Evolutionary conservation across 2,113 vertebrate genomes (phyloP).

Genomic region (Sphaerodactylus townsendi): DNA sequence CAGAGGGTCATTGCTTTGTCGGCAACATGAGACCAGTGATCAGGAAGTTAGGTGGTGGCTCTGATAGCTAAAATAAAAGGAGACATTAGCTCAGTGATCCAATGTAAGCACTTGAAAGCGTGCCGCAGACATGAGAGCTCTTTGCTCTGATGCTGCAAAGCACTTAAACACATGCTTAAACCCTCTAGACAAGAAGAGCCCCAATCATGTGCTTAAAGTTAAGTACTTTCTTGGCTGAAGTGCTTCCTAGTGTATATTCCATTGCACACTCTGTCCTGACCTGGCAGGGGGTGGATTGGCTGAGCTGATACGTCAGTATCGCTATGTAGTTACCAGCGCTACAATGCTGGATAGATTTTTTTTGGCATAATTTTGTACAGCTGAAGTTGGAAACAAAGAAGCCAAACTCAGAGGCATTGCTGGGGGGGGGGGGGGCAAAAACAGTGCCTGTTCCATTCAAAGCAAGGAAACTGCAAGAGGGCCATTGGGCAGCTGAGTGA

Average conservation of each 20-base stretch:
- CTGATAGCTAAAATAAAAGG: rapidly evolving
- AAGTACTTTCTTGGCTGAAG: constrained; percentile 1
- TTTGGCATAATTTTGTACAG: background rate
- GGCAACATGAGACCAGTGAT: background rate
- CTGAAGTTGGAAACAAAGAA: background rate
- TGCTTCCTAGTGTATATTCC: constrained; percentile 1
- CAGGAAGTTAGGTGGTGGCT: background rate
- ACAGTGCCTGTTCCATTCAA: background rate
- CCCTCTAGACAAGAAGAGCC: constrained; percentile 2
- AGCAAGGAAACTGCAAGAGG: background rate
- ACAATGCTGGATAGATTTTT: background rate
- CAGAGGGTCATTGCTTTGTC: background rate
- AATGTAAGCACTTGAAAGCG: background rate
- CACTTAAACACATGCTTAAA: constrained; percentile 1
- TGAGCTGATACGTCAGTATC: background rate
- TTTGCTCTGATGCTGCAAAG: constrained; percentile 1
- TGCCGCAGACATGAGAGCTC: background rate
- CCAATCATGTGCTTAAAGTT: constrained; percentile 1
- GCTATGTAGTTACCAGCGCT: background rate
- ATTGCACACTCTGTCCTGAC: background rate
- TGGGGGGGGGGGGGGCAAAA: no score
- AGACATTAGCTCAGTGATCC: background rate
- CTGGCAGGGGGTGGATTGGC: constrained; percentile 2
- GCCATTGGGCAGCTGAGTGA: background rate
- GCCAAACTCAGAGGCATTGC: background rate